Evolutionary conservation across 92 coral and sea anemone genomes (phyloP), one percentile per base, ranked within the genome.

Genomic region (Zoanthus sociatus): DNA sequence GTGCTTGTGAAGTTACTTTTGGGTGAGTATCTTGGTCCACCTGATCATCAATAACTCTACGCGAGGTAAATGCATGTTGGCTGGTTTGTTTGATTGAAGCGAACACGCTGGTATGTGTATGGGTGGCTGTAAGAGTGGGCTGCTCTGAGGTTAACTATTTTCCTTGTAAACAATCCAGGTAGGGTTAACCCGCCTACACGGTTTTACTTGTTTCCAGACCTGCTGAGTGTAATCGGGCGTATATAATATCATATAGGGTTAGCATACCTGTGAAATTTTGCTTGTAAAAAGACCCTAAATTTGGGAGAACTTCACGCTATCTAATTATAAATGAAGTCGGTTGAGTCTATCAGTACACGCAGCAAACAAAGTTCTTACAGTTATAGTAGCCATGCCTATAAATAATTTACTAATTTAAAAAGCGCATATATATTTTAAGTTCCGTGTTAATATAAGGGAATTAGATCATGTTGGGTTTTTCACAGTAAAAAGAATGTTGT

Each of bases 71-170:
- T 26, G 26, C 46, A 30, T 48, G 79, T 46, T 18, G 51, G 11
- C 20, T 76, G 31, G 60, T 44, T 76, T 58, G 79, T 76, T 76
- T 76, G 48, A 76, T 44, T 44, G 58, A 12, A 31, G 48, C 58
- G 6, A 76, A 47, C 18, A 1, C 18, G 70, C 69, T 53, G 66
- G 58, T 11, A 45, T 16, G 14, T 7, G 83, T 4, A 30, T n/a
- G 70, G 17, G 11, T 0, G 30, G 45, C 42, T 33, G n/a, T 51
- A 63, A 86, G 45, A 44, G 2, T 44, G 47, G 18, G 48, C 18
- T 1, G 76, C 76, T 71, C 16, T 13, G 37, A 9, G 16, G 70
- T 63, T 63, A 63, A 26, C 26, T 26, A 4, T 20, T 63, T 63
- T 63, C 70, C 70, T 63, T 63, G 3, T 63, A 63, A 63, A 63